Base-by-base conservation (phyloP, 2,888 invertebrate genomes). In the Ectemnius continuus region DNA sequence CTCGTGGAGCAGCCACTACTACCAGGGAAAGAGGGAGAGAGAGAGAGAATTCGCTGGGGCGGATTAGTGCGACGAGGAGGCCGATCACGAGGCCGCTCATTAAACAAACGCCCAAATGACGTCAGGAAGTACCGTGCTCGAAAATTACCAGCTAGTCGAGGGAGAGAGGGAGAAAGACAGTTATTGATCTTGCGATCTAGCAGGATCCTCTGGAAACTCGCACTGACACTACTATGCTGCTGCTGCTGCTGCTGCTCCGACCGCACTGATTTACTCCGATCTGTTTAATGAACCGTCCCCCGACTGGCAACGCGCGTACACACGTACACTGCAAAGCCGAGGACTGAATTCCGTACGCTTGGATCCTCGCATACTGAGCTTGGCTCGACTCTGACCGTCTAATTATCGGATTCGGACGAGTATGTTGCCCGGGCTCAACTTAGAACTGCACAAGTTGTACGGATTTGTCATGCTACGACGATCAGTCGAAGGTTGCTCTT, bases 91-190 rank as follows among this genome's bases (percentile, higher is more conserved):
- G 36, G 47, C 58, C 61, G 80, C 70, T 80, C 78, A 80, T 80
- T 80, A 80, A 80, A 77, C 72, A 67, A 74, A 73, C 69, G 61
- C 45, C 59, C 11, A 18, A 28, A 66, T 70, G 66, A 70, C 61
- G 61, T 70, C 61, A 63, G 52, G 52, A 52, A 52, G 52, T 52
- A 61, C 18, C 65, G 61, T 56, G 57, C 23, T 48, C 26, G 48
- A 52, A 26, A 63, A 48, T 18, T 16, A 28, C 28, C 23, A 18
- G 16, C 63, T 20, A 48, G 63, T 60, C 23, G 23, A 23, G 23
- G 23, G 23, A 23, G 23, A 23, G 60, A 48, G 61, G 57, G 58
- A 20, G 52, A 47, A 26, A 66, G 64, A 65, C 65, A 69, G 68
- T 69, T 64, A 18, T 46, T 18, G 59, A 64, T 18, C 46, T 16